Percentiles rank a stretch among this genome's conserved stretches.
Conservation (phyloP, 1,140 invertebrate genomes). For the Dendrolimus punctatus region DNA sequence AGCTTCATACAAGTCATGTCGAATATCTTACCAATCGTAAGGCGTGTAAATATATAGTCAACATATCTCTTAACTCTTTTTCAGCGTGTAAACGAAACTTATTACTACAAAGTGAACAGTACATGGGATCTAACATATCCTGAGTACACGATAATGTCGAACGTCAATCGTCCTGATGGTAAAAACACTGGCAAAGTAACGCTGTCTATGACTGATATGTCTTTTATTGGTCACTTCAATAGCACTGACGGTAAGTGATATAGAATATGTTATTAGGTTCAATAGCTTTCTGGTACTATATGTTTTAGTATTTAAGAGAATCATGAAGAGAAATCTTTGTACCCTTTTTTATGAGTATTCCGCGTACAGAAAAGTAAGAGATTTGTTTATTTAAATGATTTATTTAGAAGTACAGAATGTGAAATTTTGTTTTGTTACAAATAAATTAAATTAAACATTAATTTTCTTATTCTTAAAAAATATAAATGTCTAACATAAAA, state of each 20-base stretch:
- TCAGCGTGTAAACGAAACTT: constrained; percentile 59
- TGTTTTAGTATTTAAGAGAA: neutral
- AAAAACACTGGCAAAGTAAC: constrained; percentile 54
- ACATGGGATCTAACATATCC: constrained; percentile 55
- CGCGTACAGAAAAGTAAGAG: too few relatives aligned
- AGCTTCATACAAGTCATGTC: too few relatives aligned
- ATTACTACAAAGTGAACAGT: constrained; percentile 63
- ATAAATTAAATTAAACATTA: too few relatives aligned
- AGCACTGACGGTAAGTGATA: constrained; percentile 55
- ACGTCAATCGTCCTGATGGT: constrained; percentile 41
- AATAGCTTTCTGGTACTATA: neutral
- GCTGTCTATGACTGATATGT: constrained; percentile 49
- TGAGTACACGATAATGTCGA: constrained; percentile 34
- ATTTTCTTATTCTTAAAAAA: too few relatives aligned
- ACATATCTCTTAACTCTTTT: constrained; percentile 8
- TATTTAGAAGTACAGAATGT: too few relatives aligned
- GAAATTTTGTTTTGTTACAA: too few relatives aligned
- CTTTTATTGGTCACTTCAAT: constrained; percentile 57
- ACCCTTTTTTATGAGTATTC: too few relatives aligned
- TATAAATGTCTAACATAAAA: too few relatives aligned
- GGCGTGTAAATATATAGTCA: too few relatives aligned
- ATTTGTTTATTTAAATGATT: too few relatives aligned
- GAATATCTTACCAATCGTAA: too few relatives aligned
- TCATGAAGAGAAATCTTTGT: too few relatives aligned
- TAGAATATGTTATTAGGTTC: constrained; percentile 2